Base-by-base conservation (phyloP, 2,888 invertebrate species). In the Tachina fera region DNA sequence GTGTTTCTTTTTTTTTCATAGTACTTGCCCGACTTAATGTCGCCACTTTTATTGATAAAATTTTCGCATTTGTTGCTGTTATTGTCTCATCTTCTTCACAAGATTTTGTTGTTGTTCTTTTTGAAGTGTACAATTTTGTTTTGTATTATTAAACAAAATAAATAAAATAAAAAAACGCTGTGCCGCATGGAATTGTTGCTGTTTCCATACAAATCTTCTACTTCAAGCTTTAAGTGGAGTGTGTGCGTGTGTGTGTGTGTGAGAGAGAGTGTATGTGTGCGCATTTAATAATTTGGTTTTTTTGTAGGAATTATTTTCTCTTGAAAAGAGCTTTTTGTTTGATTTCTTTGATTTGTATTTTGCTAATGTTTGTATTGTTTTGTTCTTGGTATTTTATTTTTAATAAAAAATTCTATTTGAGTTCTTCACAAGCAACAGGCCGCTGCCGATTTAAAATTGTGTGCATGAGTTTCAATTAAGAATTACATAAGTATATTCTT, bases 41-140 rank as follows among this genome's bases (percentile, higher is more conserved):
- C 85, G 85, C 85, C 85, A 82, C 43, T 78, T 82, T 82, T 78
- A 82, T 78, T 85, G 85, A 82, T 85, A 82, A 78, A 82, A 65
- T 10, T 68, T 49, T 9, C 51, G 51, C 51, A 51, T 70, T n/a
- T 77, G 68, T 77, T 70, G 76, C 58, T 68, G n/a, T 56, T 76
- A 19, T 47, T 19, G 68, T 60, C 67, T 68, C 58, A 11, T 60
- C 60, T 60, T 68, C 22, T 60, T 68, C 41, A 14, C 39, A 41
- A 58, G 58, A 31, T 58, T 58, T 43, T 14, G 13, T 9, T 31
- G 19, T 16, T 49, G 14, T 13, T 67, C 19, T 49, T 58, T n/a
- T 51, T 56, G n/a, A 58, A 77, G 77, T 45, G 31, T 56, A 47
- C 9, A 60, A 60, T 53, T 43, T 43, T 16, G 43, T 51, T 75